These are phyloP conservation scores for Catharus fuscescens DNA, from an alignment of 2,113 vertebrate species.

Conservation along the genomic window DNA sequence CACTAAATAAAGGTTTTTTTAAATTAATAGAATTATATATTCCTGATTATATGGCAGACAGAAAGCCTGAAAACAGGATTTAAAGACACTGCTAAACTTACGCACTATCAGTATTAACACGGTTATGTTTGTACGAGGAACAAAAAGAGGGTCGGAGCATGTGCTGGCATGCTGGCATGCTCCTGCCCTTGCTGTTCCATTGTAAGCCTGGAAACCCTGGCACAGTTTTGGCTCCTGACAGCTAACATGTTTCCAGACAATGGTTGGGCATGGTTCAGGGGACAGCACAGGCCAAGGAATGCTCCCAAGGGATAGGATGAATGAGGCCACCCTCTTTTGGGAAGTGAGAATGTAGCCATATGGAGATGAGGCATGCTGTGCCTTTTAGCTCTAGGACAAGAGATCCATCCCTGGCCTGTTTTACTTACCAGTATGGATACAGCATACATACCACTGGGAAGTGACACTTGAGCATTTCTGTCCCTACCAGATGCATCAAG, in stretches of 20 bases:
- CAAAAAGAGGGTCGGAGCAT: not conserved
- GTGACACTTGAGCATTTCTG: not conserved
- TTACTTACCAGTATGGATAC: not conserved
- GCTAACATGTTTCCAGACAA: conserved; percentile 42
- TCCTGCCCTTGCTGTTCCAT: not conserved
- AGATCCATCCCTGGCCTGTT: not conserved
- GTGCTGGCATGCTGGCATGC: not conserved
- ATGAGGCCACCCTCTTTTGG: conserved; percentile 21
- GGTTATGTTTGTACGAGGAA: not conserved
- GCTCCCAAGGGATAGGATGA: not conserved
- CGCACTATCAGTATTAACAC: not conserved
- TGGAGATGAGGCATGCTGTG: not conserved
- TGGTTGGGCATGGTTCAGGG: conserved; percentile 36
- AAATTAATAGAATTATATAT: not conserved
- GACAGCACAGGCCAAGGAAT: conserved; percentile 1
- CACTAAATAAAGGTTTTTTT: not conserved
- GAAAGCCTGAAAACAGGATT: not conserved
- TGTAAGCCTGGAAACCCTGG: not conserved
- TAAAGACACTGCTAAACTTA: not conserved
- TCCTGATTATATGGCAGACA: not conserved
- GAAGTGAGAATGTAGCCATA: not conserved
- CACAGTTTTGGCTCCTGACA: conserved; percentile 6
- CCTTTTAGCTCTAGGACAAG: not conserved
- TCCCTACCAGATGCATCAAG: not conserved
- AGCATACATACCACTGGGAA: not conserved